Evolutionary conservation across 1,140 invertebrate species (phyloP).

Genomic region (Lordiphosa collinella): DNA sequence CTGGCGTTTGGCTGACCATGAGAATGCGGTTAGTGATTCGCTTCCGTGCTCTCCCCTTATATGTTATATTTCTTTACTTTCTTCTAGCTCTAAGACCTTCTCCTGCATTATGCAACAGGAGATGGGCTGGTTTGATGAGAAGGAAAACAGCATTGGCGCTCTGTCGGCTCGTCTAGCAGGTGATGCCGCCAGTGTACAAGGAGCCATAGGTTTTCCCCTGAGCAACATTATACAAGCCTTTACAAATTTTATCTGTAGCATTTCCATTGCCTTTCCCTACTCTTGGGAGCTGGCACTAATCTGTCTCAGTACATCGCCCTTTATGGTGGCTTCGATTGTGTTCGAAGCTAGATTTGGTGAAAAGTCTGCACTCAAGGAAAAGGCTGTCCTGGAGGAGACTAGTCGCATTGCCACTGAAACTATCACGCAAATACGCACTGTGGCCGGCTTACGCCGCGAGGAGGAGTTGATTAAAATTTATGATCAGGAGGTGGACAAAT

Average conservation of each 20-base stretch:
- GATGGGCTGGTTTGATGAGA: conserved; percentile 90
- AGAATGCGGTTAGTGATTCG: conserved; percentile 82
- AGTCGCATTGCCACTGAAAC: conserved; percentile 88
- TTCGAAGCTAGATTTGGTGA: conserved; percentile 85
- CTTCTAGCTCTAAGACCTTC: conserved; percentile 83
- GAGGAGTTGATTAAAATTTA: conserved; percentile 82
- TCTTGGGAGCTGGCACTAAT: conserved; percentile 91
- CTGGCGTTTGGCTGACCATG: conserved; percentile 89
- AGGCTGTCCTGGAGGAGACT: conserved; percentile 84
- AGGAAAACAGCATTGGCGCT: conserved; percentile 88
- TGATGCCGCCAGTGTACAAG: conserved; percentile 90
- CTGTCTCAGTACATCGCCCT: conserved; percentile 87
- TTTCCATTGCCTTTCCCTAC: conserved; percentile 87
- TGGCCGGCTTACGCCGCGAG: conserved; percentile 83
- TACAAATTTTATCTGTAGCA: conserved; percentile 86
- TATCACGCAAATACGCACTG: conserved; percentile 88
- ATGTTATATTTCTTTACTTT: neutral
- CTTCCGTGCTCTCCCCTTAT: neutral
- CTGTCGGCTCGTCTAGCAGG: conserved; percentile 88
- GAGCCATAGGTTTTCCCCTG: conserved; percentile 90
- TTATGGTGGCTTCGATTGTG: conserved; percentile 88
- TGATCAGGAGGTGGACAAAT: conserved; percentile 81
- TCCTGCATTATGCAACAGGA: conserved; percentile 86
- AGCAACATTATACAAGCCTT: conserved; percentile 90
- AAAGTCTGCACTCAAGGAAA: conserved; percentile 84